Conservation (phyloP, 2,888 invertebrate species). For the Drosophila vallismaia region DNA sequence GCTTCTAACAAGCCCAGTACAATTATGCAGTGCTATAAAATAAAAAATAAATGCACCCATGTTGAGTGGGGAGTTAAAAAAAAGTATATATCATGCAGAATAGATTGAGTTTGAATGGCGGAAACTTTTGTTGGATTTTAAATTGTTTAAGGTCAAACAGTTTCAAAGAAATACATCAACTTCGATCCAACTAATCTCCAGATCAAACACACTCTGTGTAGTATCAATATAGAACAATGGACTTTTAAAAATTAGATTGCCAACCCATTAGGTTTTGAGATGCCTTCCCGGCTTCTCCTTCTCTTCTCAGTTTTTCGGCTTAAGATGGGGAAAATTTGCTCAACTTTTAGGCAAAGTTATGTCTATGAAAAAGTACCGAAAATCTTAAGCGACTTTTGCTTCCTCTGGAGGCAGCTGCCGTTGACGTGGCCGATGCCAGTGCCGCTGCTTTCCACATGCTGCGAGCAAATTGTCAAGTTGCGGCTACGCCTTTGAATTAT, state of each 20-base stretch:
- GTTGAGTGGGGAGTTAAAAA: conserved; percentile 10
- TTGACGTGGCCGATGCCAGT: conserved; percentile 27
- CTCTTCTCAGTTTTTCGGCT: background rate
- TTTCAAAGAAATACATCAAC: conserved; percentile 24
- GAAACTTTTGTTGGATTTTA: conserved; percentile 33
- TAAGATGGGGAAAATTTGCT: conserved; percentile 10
- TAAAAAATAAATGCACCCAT: conserved; percentile 4
- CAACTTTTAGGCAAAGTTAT: conserved; percentile 50
- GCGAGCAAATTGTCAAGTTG: conserved; percentile 75
- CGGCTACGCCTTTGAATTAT: conserved; percentile 78
- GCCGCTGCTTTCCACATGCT: conserved; percentile 41
- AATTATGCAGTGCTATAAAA: conserved; percentile 16
- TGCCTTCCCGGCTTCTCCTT: conserved; percentile 7
- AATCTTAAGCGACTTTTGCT: conserved; percentile 41
- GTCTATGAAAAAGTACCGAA: conserved; percentile 56
- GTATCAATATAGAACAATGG: conserved; percentile 47
- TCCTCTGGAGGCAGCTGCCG: conserved; percentile 5
- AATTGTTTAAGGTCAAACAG: conserved; percentile 5
- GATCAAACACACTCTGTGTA: conserved; percentile 30
- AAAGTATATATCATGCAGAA: conserved; percentile 6
- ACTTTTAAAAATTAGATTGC: conserved; percentile 50
- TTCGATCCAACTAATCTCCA: conserved; percentile 35
- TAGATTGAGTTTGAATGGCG: conserved; percentile 20
- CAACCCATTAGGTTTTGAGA: conserved; percentile 43
- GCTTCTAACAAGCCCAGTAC: conserved; percentile 20